A percentile compares a stretch with the other conserved stretches of the same genome.
Conservation (phyloP, 2,888 invertebrate species). For the Tachina lurida region DNA sequence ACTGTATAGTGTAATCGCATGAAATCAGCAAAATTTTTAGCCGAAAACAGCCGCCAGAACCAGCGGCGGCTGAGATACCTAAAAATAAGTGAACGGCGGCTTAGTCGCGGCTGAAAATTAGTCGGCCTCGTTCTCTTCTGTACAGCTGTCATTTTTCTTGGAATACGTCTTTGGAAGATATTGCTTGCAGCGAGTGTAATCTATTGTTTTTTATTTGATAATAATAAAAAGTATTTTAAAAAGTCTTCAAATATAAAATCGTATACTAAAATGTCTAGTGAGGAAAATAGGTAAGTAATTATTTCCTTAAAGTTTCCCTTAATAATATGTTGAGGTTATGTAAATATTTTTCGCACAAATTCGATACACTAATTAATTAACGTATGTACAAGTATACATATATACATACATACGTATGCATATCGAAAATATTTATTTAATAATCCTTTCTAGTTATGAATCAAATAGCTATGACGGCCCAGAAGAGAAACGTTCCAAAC, state of each 20-base stretch:
- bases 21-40: no score
- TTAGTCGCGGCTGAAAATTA: no score
- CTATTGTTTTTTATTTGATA: neutral
- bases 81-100: no score
- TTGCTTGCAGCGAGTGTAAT: neutral
- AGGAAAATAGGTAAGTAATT: conserved; percentile 75
- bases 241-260: neutral
- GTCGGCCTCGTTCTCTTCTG: neutral
- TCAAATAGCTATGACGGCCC: conserved; percentile 77
- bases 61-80: no score
- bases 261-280: conserved; percentile 73
- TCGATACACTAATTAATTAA: conserved; percentile 3
- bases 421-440: conserved; percentile 22
- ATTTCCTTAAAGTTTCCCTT: neutral
- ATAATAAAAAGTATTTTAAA: neutral
- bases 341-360: neutral
- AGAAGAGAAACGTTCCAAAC: conserved; percentile 77
- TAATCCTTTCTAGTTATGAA: conserved; percentile 75
- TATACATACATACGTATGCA: conserved; percentile 6
- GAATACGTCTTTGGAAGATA: neutral
- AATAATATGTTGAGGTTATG: conserved; percentile 71
- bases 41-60: no score
- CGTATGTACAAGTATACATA: conserved; percentile 8
- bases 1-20: no score
- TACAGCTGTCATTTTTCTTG: neutral